A percentile compares a stretch with the other conserved stretches of the same genome.
Conservation (phyloP, 2,797 vertebrate genomes). For the Ataeniobius toweri region DNA sequence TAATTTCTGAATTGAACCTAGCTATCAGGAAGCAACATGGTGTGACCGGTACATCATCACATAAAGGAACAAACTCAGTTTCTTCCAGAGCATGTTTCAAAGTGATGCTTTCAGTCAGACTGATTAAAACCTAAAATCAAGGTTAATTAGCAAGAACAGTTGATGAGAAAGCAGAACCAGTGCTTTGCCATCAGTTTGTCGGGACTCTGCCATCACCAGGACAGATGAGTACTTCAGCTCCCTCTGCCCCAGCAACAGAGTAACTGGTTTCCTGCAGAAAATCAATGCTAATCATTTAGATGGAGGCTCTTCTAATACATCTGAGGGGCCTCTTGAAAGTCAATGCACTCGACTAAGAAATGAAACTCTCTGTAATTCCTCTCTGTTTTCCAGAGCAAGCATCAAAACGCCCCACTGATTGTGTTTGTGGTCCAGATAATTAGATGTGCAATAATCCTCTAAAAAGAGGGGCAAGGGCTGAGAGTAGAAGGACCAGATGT, state of each 20-base stretch:
- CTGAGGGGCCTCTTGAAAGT: background rate
- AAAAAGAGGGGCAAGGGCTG: background rate
- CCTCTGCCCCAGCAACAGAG: background rate
- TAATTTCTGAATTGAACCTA: too few relatives aligned
- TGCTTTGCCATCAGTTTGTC: background rate
- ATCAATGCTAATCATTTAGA: constrained; percentile 23
- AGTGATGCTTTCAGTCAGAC: background rate
- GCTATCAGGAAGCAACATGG: background rate
- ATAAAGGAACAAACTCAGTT: background rate
- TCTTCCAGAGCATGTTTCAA: too few relatives aligned
- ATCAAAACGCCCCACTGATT: background rate
- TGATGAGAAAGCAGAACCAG: constrained; percentile 2
- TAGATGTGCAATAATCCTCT: constrained; percentile 7
- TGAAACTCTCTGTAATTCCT: background rate
- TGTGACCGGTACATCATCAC: background rate
- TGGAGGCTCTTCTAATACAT: background rate
- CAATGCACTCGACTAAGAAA: background rate
- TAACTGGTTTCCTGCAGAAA: constrained; percentile 15
- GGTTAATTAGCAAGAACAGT: background rate
- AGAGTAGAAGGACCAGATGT: background rate
- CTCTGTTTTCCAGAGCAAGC: background rate
- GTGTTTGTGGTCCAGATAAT: background rate
- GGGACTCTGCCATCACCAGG: constrained; percentile 11
- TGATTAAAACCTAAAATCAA: background rate
- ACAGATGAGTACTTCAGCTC: background rate